Evolutionary conservation across 2,888 invertebrate species (phyloP).

Genomic region (Noctua janthina): DNA sequence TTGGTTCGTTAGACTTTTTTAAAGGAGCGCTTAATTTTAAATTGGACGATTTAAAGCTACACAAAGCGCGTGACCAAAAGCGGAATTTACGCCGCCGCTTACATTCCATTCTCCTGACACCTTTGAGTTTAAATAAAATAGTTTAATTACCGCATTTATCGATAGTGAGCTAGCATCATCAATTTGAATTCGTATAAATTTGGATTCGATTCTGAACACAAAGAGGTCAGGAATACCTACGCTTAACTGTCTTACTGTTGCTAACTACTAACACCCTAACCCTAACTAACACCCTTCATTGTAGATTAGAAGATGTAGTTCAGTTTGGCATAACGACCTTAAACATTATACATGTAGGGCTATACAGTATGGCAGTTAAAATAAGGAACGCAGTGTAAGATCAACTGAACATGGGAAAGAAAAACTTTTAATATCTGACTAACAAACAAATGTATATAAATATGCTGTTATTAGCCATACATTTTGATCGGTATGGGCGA

Average conservation of each 20-base stretch:
- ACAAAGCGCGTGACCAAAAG: background rate
- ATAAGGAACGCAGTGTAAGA: background rate
- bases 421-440: background rate
- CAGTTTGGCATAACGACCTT: background rate
- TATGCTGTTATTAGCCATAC: background rate
- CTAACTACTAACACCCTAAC: too few species aligned
- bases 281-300: slow-evolving; percentile 4
- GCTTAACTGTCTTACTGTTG: slow-evolving; percentile 16
- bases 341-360: background rate
- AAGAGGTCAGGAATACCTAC: background rate
- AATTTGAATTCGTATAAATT: background rate
- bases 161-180: background rate
- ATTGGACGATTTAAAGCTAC: background rate
- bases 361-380: background rate
- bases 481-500: background rate
- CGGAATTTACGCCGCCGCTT: background rate
- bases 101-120: background rate
- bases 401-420: background rate
- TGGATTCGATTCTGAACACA: background rate
- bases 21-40: background rate
- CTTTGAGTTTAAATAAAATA: background rate
- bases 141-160: background rate
- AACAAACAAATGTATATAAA: background rate
- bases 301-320: slow-evolving; percentile 4
- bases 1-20: background rate